phyloP scores from a whole-genome alignment of 1,140 invertebrate genomes.

The Myzus persicae region DNA sequence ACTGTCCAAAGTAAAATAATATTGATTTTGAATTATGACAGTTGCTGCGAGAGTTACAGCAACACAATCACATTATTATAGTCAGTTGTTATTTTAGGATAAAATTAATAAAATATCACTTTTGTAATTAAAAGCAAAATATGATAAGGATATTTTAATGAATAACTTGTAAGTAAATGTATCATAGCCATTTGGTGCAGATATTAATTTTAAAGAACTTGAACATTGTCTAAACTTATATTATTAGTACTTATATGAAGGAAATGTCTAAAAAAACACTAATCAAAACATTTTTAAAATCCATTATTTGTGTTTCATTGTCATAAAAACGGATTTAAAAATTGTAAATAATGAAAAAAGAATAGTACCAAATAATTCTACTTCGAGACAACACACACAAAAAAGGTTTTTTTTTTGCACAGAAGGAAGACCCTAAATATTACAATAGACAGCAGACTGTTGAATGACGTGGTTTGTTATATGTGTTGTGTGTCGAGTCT shows the following conservation, averaged over 20 bases:
- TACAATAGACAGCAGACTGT: constrained; percentile 26
- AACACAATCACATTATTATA: background rate
- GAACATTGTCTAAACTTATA: background rate
- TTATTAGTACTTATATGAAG: background rate
- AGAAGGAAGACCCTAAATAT: background rate
- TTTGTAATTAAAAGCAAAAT: background rate
- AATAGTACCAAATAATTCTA: background rate
- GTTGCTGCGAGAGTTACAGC: background rate
- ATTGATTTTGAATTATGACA: background rate
- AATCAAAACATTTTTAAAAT: constrained; percentile 16
- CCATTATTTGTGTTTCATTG: background rate
- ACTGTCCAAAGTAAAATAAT: background rate
- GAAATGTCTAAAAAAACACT: background rate
- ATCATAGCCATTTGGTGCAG: background rate
- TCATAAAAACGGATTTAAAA: constrained; percentile 14
- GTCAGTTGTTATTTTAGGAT: too few species aligned
- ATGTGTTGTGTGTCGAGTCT: background rate
- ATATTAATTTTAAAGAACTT: background rate
- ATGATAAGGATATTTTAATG: background rate
- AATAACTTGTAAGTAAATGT: background rate
- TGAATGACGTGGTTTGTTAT: constrained; percentile 30
- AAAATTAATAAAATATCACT: background rate
- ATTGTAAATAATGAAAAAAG: background rate
- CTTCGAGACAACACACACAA: background rate
- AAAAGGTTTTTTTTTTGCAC: background rate